Percentiles rank a stretch among this genome's conserved stretches.
Conservation (phyloP, 2,113 vertebrate species). For the Neofelis nebulosa region DNA sequence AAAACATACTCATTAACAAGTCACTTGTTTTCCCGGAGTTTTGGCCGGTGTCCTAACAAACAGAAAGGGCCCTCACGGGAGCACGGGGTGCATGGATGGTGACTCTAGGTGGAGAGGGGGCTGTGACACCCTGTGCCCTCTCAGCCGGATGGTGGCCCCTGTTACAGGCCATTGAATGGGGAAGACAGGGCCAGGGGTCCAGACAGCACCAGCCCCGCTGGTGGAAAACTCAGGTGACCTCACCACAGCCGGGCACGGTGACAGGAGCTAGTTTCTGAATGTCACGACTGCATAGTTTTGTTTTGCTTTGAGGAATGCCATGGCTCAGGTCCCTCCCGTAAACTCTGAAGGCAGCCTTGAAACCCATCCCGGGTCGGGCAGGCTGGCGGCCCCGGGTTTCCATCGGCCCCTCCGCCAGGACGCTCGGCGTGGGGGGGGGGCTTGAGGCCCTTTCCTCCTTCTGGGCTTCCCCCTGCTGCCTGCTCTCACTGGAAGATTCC, state of each 20-base stretch:
- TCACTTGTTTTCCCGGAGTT: not conserved
- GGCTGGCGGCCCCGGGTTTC: not conserved
- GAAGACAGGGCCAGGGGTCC: not conserved
- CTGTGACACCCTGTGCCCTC: not conserved
- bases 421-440: not conserved
- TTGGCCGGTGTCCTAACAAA: conserved; percentile 4
- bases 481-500: not conserved
- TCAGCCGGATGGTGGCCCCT: not conserved
- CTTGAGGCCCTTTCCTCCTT: not conserved
- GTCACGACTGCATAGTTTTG: too few species aligned
- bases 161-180: not conserved
- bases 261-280: not conserved
- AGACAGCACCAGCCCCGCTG: not conserved
- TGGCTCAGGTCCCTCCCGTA: not conserved
- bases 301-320: not conserved
- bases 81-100: not conserved
- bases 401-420: not conserved
- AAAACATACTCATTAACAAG: conserved; percentile 23
- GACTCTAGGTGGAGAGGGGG: too few species aligned
- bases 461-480: not conserved
- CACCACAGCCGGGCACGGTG: not conserved
- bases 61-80: not conserved
- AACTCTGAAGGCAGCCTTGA: not conserved
- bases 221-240: not conserved
- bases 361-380: too few species aligned